Conservation (phyloP, 2,797 vertebrate genomes). For the Tokudaia tokunoshimensis region DNA sequence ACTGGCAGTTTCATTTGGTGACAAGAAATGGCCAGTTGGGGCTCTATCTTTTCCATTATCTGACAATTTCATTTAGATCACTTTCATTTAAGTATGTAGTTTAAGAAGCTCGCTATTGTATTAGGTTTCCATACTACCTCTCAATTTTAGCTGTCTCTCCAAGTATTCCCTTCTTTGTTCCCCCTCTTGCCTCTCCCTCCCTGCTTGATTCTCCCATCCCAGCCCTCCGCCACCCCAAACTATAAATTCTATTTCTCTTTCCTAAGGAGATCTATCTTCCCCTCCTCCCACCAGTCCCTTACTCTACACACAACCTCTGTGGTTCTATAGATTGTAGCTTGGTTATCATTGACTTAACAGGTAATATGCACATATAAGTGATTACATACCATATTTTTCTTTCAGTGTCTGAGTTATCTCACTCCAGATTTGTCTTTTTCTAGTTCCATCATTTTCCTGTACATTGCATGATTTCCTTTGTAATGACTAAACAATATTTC, state of each 20-base stretch:
- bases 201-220: not conserved
- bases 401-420: not conserved
- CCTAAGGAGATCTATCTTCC: not conserved
- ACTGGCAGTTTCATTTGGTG: not conserved
- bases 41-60: not conserved
- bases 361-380: not conserved
- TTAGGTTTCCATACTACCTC: not conserved
- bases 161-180: not conserved
- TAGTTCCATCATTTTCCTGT: not conserved
- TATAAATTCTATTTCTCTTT: not conserved
- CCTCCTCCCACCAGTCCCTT: not conserved
- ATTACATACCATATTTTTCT: not conserved
- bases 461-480: not conserved
- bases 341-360: not conserved
- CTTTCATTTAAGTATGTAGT: not conserved
- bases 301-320: not conserved
- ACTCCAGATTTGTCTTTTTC: not conserved
- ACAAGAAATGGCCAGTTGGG: not conserved
- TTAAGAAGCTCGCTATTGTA: not conserved
- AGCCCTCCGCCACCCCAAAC: not conserved
- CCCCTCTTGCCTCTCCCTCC: not conserved
- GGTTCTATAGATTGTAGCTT: not conserved
- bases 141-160: too few species aligned
- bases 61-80: not conserved
- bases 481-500: not conserved